Base-by-base conservation (phyloP, 2,113 vertebrate species). In the Sitta europaea region DNA sequence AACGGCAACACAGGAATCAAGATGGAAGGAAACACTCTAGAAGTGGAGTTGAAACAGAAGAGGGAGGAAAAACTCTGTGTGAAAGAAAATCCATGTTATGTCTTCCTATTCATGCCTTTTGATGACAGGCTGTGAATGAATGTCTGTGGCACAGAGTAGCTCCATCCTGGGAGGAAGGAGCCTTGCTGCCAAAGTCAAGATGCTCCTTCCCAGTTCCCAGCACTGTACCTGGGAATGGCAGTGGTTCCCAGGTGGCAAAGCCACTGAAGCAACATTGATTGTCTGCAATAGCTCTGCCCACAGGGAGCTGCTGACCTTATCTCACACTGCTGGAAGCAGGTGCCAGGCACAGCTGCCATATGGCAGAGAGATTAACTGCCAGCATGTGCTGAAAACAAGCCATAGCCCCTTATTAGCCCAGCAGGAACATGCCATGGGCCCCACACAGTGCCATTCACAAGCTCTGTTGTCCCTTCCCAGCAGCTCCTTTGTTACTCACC, bases 241-340 rank as follows among this genome's bases (percentile, higher is more conserved):
- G 77, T 3, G 6, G 3, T 28, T 77, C 74, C 75, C 0, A 0
- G 53, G 38, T 43, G n/a, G 47, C 74, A 83, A 33, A 92, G 74
- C 33, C 0, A 4, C 48, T 8, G n/a, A 50, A 74, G 15, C 47
- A 55, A 9, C 72, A 59, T 2, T 6, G 78, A 54, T 59, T 85
- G 50, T 66, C 40, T n/a, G 78, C 77, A 90, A 27, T 51, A 68
- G 31, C 48, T 57, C 17, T 83, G 77, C 42, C 78, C 75, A 12
- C n/a, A 47, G 94, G 85, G 94, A 75, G 85, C 68, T 0, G 17
- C 74, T 94, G 95, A 95, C 95, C 91, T 96, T 59, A 74, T 28
- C 77, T 88, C 85, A 63, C 82, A 71, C 90, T 14, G 87, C 22
- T n/a, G 84, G 66, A n/a, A 75, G 91, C 96, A 96, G 94, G 95